Conservation (phyloP, 1,140 invertebrate species). For the Mercenaria mercenaria region DNA sequence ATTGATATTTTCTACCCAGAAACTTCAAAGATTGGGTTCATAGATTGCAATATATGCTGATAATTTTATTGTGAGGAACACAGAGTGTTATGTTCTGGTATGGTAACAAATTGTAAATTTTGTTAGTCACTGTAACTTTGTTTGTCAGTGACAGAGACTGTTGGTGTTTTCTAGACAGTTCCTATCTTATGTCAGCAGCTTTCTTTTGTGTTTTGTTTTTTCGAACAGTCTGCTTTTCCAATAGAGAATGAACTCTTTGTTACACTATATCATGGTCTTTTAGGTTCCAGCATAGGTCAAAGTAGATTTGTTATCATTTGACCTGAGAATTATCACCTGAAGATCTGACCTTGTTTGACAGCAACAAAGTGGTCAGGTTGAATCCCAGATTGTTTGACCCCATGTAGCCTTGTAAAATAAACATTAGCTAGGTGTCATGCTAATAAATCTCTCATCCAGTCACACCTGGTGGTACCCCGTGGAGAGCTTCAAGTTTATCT, state of each 20-base stretch:
- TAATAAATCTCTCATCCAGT: slow-evolving; percentile 16
- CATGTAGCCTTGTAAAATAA: slow-evolving; percentile 16
- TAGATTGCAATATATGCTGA: neutral
- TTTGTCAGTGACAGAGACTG: too few species aligned
- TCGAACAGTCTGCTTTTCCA: too few species aligned
- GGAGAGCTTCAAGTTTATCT: neutral
- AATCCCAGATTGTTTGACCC: slow-evolving; percentile 17
- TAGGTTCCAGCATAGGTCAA: too few species aligned
- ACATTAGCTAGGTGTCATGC: neutral
- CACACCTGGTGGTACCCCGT: neutral
- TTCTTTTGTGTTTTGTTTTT: too few species aligned
- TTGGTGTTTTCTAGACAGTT: too few species aligned
- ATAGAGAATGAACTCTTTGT: too few species aligned
- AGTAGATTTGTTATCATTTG: neutral
- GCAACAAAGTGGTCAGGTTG: neutral
- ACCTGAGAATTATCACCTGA: neutral
- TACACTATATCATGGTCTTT: too few species aligned
- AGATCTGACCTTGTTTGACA: neutral
- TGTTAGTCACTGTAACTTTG: too few species aligned
- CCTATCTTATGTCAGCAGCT: too few species aligned
- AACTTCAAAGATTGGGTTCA: neutral
- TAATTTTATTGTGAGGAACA: too few species aligned
- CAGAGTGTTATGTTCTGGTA: too few species aligned
- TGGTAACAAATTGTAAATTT: too few species aligned
- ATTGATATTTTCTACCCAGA: neutral